Evolutionary conservation across 2,797 vertebrate species (phyloP).

Genomic region (Hypotaenidia okinawae): DNA sequence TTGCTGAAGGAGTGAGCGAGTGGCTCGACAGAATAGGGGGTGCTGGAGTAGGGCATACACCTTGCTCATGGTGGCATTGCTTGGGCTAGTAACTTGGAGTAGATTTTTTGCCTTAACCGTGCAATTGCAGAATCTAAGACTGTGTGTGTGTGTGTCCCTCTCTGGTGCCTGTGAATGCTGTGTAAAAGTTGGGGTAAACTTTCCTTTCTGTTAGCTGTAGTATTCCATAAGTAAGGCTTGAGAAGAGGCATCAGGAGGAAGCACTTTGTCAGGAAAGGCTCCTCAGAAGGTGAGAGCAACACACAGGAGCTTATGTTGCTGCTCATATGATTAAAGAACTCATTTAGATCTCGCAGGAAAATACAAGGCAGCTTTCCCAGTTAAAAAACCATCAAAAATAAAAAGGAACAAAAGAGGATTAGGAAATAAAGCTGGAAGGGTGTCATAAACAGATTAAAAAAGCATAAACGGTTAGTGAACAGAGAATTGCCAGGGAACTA

Average conservation of each 20-base stretch:
- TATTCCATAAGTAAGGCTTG: not conserved
- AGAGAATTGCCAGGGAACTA: not conserved
- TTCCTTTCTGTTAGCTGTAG: not conserved
- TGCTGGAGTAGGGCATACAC: too few relatives aligned
- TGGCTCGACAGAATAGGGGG: not conserved
- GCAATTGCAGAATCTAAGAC: not conserved
- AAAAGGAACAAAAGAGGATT: not conserved
- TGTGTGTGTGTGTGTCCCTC: not conserved
- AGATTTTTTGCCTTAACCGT: not conserved
- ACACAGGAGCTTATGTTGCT: not conserved
- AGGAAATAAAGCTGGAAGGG: not conserved
- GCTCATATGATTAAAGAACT: not conserved
- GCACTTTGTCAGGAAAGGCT: not conserved
- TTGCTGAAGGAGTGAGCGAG: not conserved
- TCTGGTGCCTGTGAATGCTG: not conserved
- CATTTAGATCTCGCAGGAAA: not conserved
- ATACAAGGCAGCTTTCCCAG: not conserved
- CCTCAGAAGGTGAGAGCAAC: not conserved
- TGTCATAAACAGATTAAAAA: slow-evolving; percentile 32
- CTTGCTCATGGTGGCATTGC: not conserved
- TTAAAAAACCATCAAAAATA: not conserved
- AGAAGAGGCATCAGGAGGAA: not conserved
- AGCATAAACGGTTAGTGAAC: not conserved
- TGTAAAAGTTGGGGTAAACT: not conserved
- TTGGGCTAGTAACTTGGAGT: not conserved